These are phyloP conservation scores for Belgica antarctica DNA, from an alignment of 2,888 invertebrate species.

Conservation along the genomic window DNA sequence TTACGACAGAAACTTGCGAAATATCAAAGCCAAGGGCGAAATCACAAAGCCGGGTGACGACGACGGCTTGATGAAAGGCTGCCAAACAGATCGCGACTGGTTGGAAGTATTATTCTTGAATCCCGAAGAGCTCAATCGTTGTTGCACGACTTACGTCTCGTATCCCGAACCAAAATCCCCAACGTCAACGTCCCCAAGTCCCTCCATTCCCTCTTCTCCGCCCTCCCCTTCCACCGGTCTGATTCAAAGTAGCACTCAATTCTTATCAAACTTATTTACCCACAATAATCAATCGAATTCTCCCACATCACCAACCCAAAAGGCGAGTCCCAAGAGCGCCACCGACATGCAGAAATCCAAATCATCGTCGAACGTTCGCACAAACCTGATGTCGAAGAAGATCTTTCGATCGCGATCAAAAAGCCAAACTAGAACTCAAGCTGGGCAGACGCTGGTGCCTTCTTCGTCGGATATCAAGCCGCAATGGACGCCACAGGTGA, in stretches of 20 bases:
- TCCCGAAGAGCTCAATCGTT: constrained; percentile 37
- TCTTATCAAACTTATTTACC: constrained; percentile 63
- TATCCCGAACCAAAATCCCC: constrained; percentile 44
- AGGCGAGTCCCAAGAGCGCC: constrained; percentile 59
- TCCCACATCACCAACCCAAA: constrained; percentile 57
- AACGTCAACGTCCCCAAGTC: constrained; percentile 47
- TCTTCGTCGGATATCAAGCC: constrained; percentile 46
- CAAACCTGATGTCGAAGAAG: constrained; percentile 71
- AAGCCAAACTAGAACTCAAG: constrained; percentile 67
- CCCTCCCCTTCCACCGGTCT: constrained; percentile 52
- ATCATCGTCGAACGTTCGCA: constrained; percentile 76
- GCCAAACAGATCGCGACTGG: constrained; percentile 78
- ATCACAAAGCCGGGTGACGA: constrained; percentile 75
- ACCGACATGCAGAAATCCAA: constrained; percentile 85
- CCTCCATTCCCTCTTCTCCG: constrained; percentile 55
- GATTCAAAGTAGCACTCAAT: constrained; percentile 60
- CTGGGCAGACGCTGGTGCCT: constrained; percentile 58
- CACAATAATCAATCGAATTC: constrained; percentile 52
- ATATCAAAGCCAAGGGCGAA: constrained; percentile 76
- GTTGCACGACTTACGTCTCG: constrained; percentile 20
- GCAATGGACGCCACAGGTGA: constrained; percentile 85
- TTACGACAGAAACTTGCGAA: constrained; percentile 78
- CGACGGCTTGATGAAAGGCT: constrained; percentile 71
- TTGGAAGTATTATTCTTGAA: constrained; percentile 54
- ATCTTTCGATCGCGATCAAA: constrained; percentile 83